Base-by-base conservation (phyloP, 2,888 invertebrate genomes). In the Euplexia lucipara region DNA sequence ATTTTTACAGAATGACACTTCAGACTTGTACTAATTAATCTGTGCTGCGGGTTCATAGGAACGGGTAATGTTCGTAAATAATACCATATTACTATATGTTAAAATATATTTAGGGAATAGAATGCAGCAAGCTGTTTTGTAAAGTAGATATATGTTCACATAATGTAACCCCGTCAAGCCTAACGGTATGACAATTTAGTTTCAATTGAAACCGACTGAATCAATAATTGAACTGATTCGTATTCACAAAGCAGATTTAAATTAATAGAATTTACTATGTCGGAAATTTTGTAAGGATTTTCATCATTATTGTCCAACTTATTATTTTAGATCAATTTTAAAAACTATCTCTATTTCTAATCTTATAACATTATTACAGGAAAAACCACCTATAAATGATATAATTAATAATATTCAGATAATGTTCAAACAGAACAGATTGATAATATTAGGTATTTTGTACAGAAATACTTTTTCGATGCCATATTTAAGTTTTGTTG, bases 401-500 rank as follows among this genome's bases (percentile, higher is more conserved):
- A 60, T 16, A 48, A 44, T 58, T 16, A 48, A 48, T 65, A 22
- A 44, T 3, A 30, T 30, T 12, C 10, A 22, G 32, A 30, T 18
- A 35, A 70, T 70, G 0, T 64, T 1, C 6, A 30, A n/a, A 32
- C 22, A 34, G 20, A 18, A 42, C 14, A 44, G 9, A 37, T n/a
- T n/a, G n/a, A 9, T 54, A 26, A 35, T 34, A 42, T 45, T 62
- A n/a, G n/a, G n/a, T n/a, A 59, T 51, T 77, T 58, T 49, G 32
- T 35, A 44, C 22, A 32, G 37, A 39, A 61, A 49, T 64, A 63
- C 44, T 56, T 53, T 47, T 78, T 58, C 63, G 69, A 67, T 84
- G 83, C 81, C 83, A 84, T 83, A 80, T 76, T 70, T 52, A 45
- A 62, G 54, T 69, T 30, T 79, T 58, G 83, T 83, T 58, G 83